Evolutionary conservation across 2,113 vertebrate genomes (phyloP), one percentile per base, ranked within the genome.

Genomic region (Microcebus murinus): DNA sequence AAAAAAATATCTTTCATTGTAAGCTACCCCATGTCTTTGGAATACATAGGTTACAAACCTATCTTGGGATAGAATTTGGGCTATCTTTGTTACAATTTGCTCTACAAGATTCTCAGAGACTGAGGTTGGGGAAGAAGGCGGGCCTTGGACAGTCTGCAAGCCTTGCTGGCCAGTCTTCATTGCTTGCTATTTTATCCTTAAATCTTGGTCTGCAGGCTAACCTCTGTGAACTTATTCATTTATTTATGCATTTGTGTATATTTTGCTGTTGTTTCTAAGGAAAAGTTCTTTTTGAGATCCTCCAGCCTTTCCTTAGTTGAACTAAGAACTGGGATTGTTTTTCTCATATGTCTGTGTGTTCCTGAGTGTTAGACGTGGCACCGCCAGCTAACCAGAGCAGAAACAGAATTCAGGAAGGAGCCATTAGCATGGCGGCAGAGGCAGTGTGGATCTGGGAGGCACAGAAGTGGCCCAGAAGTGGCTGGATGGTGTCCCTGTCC

Each of bases 241-340:
- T 96, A 94, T 91, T 96, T 95, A 94, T 90, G 74, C 89, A 74
- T 74, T 57, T 94, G 93, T 93, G 87, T 93, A 91, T 90, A 89
- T 67, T 92, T 84, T 95, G 89, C 63, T 96, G 63, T 81, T 93
- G 83, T 97, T 93, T 97, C 96, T 79, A 97, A 93, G 91, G 96
- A 87, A 95, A 84, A 93, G 90, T 81, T 88, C 81, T 89, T 86
- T 96, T 45, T 90, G 18, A 93, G 91, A 85, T 89, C 34, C 27
- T 87, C 50, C 39, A 61, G 87, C 74, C 79, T 93, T 73, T 89
- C 96, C 77, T 96, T 92, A 77, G 90, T 48, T 96, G 89, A 97
- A 95, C 93, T 74, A 82, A 65, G 59, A 93, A 92, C 45, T 2
- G 4, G 29, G 68, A 27, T 63, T 91, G 91, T 87, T 96, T 92